A percentile compares a stretch with the other conserved stretches of the same genome.
Conservation (phyloP, 2,797 vertebrate genomes). For the Clarias fuscus region DNA sequence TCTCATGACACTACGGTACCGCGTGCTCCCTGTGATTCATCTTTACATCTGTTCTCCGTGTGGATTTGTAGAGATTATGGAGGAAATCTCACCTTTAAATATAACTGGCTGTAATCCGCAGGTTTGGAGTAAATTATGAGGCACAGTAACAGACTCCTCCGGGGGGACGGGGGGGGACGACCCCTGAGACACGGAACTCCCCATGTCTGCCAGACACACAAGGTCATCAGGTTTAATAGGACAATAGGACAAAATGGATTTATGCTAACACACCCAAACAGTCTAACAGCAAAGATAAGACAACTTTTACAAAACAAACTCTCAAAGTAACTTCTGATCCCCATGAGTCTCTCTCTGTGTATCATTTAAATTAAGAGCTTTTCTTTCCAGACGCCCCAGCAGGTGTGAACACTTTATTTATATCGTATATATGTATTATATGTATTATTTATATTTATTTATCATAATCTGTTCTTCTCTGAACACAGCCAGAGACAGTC, state of each 20-base stretch:
- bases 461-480: background rate
- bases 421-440: too few species aligned
- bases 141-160: slow-evolving; percentile 84
- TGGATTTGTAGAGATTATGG: background rate
- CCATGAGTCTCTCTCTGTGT: background rate
- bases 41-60: background rate
- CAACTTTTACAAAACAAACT: background rate
- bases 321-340: background rate
- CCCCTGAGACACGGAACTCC: slow-evolving; percentile 70
- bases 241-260: background rate
- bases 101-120: slow-evolving; percentile 93
- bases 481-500: background rate
- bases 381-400: background rate
- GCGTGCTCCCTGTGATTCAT: too few species aligned
- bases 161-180: slow-evolving; percentile 70
- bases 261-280: background rate
- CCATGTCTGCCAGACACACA: slow-evolving; percentile 69
- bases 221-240: background rate
- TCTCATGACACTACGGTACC: too few species aligned
- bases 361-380: background rate
- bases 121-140: slow-evolving; percentile 89
- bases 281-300: background rate
- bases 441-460: too few species aligned
- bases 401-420: background rate
- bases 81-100: slow-evolving; percentile 84